phyloP scores from a whole-genome alignment of 2,113 vertebrate genomes.

The Ciconia maguari region DNA sequence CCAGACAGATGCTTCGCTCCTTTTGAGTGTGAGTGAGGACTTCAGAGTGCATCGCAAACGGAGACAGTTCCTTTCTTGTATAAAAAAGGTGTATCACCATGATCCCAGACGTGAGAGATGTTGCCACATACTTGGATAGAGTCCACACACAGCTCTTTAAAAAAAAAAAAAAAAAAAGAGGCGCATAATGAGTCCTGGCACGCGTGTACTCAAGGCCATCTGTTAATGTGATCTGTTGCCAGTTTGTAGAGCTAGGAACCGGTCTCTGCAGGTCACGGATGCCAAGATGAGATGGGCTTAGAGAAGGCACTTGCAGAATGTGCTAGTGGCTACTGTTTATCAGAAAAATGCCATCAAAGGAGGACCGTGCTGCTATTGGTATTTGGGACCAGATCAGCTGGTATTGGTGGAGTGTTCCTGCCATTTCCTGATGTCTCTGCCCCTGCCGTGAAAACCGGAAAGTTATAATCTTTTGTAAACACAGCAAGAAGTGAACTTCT shows the following conservation, averaged over 20 bases:
- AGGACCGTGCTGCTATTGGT: neutral
- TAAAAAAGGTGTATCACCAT: neutral
- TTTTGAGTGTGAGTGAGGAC: neutral
- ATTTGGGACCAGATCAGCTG: neutral
- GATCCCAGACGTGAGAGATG: neutral
- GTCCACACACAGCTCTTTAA: neutral
- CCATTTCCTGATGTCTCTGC: neutral
- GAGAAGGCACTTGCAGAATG: neutral
- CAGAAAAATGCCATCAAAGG: neutral
- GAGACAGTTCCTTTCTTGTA: neutral
- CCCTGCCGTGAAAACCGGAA: neutral
- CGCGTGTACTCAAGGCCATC: neutral
- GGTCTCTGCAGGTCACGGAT: neutral
- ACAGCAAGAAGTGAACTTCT: neutral
- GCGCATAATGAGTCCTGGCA: slow-evolving; percentile 13
- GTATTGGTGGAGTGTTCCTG: accelerated
- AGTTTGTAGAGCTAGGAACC: neutral
- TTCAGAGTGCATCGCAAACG: neutral
- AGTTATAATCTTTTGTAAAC: neutral
- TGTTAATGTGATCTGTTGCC: slow-evolving; percentile 3
- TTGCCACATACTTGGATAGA: neutral
- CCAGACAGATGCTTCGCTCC: neutral
- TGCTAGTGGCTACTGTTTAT: slow-evolving; percentile 5
- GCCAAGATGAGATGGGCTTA: neutral
- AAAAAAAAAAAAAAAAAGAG: neutral